Percentiles rank a stretch among this genome's conserved stretches.
Conservation (phyloP, 2,113 vertebrate species). For the Poeciliopsis retropinna region DNA sequence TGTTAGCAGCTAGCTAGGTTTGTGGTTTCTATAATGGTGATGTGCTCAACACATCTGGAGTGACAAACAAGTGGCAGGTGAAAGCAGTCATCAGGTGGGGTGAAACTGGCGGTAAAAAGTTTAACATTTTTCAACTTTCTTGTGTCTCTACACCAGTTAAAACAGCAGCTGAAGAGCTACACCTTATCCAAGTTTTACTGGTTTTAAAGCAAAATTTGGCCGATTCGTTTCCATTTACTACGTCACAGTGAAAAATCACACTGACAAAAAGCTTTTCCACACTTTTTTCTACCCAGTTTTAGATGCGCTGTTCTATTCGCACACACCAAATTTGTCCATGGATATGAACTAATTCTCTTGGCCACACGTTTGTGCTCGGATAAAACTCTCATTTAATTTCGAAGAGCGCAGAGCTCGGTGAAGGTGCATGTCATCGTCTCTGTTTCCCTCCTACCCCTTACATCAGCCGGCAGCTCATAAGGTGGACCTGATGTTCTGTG, state of each 20-base stretch:
- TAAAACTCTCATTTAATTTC: constrained; percentile 3
- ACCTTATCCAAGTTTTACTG: not conserved
- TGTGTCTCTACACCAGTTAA: too few relatives aligned
- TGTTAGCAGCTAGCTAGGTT: too few relatives aligned
- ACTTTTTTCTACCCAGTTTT: not conserved
- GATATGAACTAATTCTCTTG: constrained; percentile 5
- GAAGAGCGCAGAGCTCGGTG: not conserved
- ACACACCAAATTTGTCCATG: not conserved
- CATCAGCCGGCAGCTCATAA: constrained; percentile 39
- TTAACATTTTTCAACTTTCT: too few relatives aligned
- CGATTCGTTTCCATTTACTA: not conserved
- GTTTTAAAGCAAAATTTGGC: too few relatives aligned
- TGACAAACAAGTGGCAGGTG: too few relatives aligned
- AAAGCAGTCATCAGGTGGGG: too few relatives aligned
- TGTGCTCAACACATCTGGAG: too few relatives aligned
- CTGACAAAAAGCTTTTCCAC: not conserved
- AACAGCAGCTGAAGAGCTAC: not conserved
- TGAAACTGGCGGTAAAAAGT: too few relatives aligned
- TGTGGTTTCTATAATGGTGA: too few relatives aligned
- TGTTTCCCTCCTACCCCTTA: constrained; percentile 25
- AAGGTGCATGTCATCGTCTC: constrained; percentile 24
- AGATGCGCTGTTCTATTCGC: not conserved
- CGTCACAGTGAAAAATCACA: not conserved
- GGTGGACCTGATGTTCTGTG: constrained; percentile 17
- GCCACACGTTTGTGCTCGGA: not conserved